Percentiles rank a stretch among this genome's conserved stretches.
phyloP scores from a whole-genome alignment of 2,888 invertebrate genomes.

The Anodontia alba region DNA sequence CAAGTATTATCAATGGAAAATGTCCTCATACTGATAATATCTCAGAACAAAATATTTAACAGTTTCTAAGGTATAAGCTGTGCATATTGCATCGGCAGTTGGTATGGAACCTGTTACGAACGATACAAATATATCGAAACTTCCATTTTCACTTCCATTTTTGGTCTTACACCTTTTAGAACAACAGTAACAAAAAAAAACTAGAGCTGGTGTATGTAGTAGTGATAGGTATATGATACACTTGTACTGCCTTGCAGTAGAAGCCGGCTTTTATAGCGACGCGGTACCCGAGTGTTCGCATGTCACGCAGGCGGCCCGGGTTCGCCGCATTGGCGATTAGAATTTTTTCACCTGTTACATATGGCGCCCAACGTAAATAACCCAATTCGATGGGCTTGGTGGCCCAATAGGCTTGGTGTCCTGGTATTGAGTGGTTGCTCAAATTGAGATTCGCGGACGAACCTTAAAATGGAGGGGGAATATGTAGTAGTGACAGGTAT shows the following conservation, averaged over 20 bases:
- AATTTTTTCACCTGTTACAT: background rate
- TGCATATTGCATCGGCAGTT: background rate
- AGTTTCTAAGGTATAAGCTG: background rate
- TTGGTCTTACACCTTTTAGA: background rate
- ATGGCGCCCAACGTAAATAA: background rate
- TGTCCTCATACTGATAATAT: background rate
- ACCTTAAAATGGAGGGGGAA: too few relatives aligned
- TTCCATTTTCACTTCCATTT: background rate
- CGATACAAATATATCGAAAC: background rate
- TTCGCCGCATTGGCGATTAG: too few relatives aligned
- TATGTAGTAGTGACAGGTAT: too few relatives aligned
- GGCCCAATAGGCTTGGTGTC: too few relatives aligned
- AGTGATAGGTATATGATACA: too few relatives aligned
- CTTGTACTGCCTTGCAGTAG: too few relatives aligned
- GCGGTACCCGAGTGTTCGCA: too few relatives aligned
- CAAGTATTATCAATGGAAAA: background rate
- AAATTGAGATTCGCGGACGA: too few relatives aligned
- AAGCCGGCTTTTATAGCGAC: too few relatives aligned
- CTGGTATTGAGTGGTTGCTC: too few relatives aligned
- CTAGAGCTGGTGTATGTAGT: background rate
- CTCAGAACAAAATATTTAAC: background rate
- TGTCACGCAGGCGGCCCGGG: too few relatives aligned
- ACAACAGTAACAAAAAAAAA: background rate
- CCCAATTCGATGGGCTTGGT: too few relatives aligned
- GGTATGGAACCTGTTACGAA: background rate